Conservation (phyloP, 2,888 invertebrate species). For the Sesia bembeciformis region DNA sequence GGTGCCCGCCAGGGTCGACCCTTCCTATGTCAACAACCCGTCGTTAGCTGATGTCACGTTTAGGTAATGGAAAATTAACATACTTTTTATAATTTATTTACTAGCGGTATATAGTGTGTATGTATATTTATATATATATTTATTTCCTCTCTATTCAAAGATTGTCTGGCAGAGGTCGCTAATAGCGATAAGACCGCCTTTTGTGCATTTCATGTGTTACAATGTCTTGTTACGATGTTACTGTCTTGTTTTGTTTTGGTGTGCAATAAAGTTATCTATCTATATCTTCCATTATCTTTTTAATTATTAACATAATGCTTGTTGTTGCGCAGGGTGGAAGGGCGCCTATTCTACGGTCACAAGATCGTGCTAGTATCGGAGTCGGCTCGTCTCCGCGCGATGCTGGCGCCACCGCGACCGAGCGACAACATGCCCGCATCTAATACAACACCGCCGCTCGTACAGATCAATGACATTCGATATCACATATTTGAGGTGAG, state of each 20-base stretch:
- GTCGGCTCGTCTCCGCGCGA: conserved; percentile 88
- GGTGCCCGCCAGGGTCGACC: conserved; percentile 86
- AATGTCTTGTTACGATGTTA: too few species aligned
- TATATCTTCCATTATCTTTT: too few species aligned
- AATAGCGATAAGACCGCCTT: too few species aligned
- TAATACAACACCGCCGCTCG: conserved; percentile 78
- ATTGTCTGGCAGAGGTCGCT: too few species aligned
- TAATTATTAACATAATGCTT: background rate
- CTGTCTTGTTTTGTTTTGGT: too few species aligned
- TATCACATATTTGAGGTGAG: conserved; percentile 93
- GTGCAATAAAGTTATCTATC: too few species aligned
- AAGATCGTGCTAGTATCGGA: conserved; percentile 95
- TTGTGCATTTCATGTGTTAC: too few species aligned
- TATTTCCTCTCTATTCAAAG: too few species aligned
- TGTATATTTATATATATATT: too few species aligned
- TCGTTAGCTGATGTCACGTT: conserved; percentile 94
- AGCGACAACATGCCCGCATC: conserved; percentile 28
- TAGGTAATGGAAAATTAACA: conserved; percentile 51
- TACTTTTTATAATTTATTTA: background rate
- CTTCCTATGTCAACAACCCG: conserved; percentile 94
- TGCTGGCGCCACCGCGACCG: conserved; percentile 76
- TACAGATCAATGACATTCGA: conserved; percentile 93
- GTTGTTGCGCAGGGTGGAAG: conserved; percentile 80
- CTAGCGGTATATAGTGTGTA: too few species aligned
- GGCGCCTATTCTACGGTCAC: conserved; percentile 92